phyloP scores from a whole-genome alignment of 1,140 invertebrate genomes.

The Drosophila repletoides region DNA sequence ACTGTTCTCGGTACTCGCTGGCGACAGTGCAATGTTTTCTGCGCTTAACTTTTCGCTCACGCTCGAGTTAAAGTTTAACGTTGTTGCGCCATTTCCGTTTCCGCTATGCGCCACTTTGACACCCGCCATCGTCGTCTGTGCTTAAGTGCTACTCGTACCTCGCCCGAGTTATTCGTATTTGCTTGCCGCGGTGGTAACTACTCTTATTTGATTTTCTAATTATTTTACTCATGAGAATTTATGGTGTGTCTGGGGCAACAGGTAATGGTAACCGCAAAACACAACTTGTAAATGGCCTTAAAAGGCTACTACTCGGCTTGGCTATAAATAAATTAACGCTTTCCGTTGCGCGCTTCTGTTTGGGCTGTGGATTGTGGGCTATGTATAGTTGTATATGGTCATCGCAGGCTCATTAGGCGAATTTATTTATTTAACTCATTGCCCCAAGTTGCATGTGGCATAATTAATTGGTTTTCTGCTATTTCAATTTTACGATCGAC shows the following conservation, averaged over 20 bases:
- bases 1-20: background rate
- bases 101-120: constrained; percentile 28
- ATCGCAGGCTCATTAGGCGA: constrained; percentile 47
- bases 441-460: constrained; percentile 22
- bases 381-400: constrained; percentile 1
- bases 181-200: constrained; percentile 11
- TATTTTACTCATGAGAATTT: constrained; percentile 76
- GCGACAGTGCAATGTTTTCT: constrained; percentile 17
- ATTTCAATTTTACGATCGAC: background rate
- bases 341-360: background rate
- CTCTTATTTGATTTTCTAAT: constrained; percentile 80
- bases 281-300: constrained; percentile 15
- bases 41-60: constrained; percentile 27
- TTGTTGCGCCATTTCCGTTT: constrained; percentile 51
- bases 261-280: constrained; percentile 23
- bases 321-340: constrained; percentile 61
- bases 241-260: constrained; percentile 63
- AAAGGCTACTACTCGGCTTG: constrained; percentile 3
- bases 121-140: background rate
- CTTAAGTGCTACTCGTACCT: background rate
- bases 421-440: constrained; percentile 63
- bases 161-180: background rate
- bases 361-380: background rate
- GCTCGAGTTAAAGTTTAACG: constrained; percentile 42
- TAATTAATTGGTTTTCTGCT: constrained; percentile 33